These are phyloP conservation scores for Gephyroberyx darwinii DNA, from an alignment of 2,797 vertebrate genomes.

Conservation along the genomic window DNA sequence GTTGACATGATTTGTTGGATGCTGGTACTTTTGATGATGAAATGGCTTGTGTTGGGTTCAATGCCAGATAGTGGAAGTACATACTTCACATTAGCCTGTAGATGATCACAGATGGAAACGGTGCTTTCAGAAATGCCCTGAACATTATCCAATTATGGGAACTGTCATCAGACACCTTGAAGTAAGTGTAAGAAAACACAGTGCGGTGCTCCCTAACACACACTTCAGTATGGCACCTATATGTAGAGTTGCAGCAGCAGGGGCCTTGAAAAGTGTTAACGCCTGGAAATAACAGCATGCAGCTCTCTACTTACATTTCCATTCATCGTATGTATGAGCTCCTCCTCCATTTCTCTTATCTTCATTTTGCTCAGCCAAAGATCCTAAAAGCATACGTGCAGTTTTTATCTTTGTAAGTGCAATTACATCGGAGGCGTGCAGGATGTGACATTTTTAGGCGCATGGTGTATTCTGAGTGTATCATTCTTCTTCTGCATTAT, in stretches of 20 bases:
- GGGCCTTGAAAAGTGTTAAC: conserved; percentile 14
- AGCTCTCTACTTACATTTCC: conserved; percentile 10
- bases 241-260: conserved; percentile 1
- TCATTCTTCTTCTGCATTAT: conserved; percentile 18
- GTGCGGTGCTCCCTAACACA: conserved; percentile 10
- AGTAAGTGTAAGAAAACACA: conserved; percentile 10
- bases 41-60: neutral
- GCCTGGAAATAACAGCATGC: conserved; percentile 28
- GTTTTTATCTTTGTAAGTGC: conserved; percentile 42
- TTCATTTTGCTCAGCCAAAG: conserved; percentile 10
- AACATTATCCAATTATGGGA: conserved; percentile 24
- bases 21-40: neutral
- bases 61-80: neutral
- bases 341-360: neutral
- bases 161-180: conserved; percentile 18
- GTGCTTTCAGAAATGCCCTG: conserved; percentile 22
- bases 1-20: conserved; percentile 19
- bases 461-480: conserved; percentile 32
- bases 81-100: conserved; percentile 13
- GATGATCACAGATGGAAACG: conserved; percentile 20
- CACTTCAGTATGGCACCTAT: conserved; percentile 7
- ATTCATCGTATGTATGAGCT: conserved; percentile 25
- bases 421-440: conserved; percentile 41
- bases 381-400: conserved; percentile 19
- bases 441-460: conserved; percentile 22